Evolutionary conservation across 2,888 invertebrate genomes (phyloP).

Genomic region (Noctua comes): DNA sequence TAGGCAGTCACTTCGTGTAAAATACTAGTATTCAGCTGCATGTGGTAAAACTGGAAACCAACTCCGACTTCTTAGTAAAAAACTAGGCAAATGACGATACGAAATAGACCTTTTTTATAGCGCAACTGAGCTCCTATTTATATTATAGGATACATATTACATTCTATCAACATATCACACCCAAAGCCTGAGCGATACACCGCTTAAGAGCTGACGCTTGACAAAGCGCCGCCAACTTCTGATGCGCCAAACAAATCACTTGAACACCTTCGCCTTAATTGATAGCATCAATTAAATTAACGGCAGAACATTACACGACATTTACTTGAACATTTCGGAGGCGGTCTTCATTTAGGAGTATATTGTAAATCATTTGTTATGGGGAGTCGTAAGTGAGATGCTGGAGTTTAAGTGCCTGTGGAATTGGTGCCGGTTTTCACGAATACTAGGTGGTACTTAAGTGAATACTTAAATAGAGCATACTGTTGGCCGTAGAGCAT

Average conservation of each 20-base stretch:
- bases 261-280: constrained; percentile 67
- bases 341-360: constrained; percentile 72
- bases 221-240: constrained; percentile 48
- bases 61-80: neutral
- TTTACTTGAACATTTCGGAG: constrained; percentile 72
- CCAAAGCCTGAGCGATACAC: constrained; percentile 46
- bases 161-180: constrained; percentile 7
- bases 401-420: constrained; percentile 14
- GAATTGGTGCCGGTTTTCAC: neutral
- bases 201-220: constrained; percentile 28
- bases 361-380: constrained; percentile 71
- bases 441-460: neutral
- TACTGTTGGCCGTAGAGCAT: neutral
- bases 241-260: constrained; percentile 60
- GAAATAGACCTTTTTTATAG: too few species aligned
- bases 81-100: too few species aligned
- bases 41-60: neutral
- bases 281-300: constrained; percentile 74
- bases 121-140: neutral
- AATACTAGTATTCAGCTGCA: neutral
- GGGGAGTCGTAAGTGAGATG: constrained; percentile 44
- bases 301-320: constrained; percentile 72
- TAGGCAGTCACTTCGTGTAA: neutral
- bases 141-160: neutral
- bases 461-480: neutral